phyloP scores from a whole-genome alignment of 2,113 vertebrate genomes.

The Spea multiplicata region DNA sequence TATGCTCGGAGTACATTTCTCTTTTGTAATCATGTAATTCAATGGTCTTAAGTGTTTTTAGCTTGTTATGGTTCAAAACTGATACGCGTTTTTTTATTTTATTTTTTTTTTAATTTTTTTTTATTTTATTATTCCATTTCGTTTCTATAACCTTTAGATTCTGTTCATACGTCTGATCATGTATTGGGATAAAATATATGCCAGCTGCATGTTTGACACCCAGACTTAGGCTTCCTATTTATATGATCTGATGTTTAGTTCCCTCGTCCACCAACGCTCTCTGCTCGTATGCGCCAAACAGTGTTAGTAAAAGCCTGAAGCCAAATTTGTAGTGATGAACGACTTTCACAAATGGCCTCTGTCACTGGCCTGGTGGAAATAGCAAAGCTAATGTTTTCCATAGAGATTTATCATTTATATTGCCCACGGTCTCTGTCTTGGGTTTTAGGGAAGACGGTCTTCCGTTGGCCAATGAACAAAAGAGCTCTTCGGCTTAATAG shows the following conservation, averaged over 20 bases:
- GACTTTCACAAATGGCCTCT: conserved; percentile 30
- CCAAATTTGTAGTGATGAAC: conserved; percentile 33
- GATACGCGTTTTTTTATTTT: no score
- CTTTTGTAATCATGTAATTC: no score
- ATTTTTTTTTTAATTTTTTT: no score
- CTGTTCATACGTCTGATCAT: no score
- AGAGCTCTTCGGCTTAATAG: background rate
- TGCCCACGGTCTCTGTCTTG: conserved; percentile 4
- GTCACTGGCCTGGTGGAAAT: conserved; percentile 26
- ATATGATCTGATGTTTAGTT: background rate
- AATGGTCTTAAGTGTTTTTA: no score
- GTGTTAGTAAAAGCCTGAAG: conserved; percentile 27
- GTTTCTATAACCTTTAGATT: no score
- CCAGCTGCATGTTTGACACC: no score
- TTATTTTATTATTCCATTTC: no score
- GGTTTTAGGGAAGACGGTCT: background rate
- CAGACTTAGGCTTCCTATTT: no score
- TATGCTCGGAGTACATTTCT: no score
- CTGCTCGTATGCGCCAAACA: conserved; percentile 1
- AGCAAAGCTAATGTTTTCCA: conserved; percentile 26
- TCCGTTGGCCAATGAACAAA: background rate
- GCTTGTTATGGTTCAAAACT: no score
- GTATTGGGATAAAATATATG: no score
- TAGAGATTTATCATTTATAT: conserved; percentile 33
- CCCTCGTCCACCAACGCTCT: conserved; percentile 15